These are phyloP conservation scores for Megaceryle maxima DNA, from an alignment of 2,113 vertebrate genomes.

Conservation along the genomic window DNA sequence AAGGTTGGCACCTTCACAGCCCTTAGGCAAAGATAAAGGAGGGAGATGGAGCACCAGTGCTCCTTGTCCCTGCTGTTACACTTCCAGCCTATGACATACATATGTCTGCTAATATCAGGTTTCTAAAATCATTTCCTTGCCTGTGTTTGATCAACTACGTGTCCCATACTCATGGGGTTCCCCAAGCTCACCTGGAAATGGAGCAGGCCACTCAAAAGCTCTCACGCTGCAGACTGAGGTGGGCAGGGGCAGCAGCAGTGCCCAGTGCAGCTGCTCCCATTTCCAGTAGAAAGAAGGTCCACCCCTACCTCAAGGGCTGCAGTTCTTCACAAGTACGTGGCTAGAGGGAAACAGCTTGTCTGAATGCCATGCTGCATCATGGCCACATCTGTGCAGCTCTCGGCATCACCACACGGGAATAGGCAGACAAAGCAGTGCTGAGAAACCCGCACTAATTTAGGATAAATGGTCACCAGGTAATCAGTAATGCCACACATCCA, in stretches of 20 bases:
- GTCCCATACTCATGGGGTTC: rapidly evolving
- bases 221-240: rapidly evolving
- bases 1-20: background rate
- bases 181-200: background rate
- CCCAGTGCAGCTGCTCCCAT: rapidly evolving
- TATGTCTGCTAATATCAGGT: no score
- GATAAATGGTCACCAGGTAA: background rate
- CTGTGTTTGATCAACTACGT: background rate
- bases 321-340: rapidly evolving
- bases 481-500: background rate
- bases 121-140: background rate
- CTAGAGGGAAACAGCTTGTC: background rate
- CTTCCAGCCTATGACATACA: rapidly evolving
- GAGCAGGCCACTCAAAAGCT: background rate
- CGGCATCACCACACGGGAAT: rapidly evolving
- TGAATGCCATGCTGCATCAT: rapidly evolving
- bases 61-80: background rate
- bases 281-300: background rate
- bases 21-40: background rate
- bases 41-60: background rate
- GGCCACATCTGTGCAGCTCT: background rate
- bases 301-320: no score
- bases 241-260: background rate
- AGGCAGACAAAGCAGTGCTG: background rate
- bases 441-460: background rate